Evolutionary conservation across 1,140 invertebrate species (phyloP), one percentile per base, ranked within the genome.

Genomic region (Bombus haemorrhoidalis): DNA sequence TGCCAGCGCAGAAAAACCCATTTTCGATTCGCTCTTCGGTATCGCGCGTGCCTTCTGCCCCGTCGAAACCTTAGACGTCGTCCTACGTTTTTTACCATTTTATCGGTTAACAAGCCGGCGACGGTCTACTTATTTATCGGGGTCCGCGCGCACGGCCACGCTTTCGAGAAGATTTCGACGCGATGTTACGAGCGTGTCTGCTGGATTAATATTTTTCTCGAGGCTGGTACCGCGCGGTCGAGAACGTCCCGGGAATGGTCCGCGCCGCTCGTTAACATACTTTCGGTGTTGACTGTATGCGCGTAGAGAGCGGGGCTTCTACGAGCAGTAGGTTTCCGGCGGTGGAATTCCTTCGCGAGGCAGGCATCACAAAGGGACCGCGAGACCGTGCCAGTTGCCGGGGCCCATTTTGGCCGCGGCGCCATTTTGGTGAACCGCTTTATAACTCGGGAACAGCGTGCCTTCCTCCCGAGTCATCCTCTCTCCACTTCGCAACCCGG

Each of bases 311-410:
- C 53, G 34, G 81, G 47, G 28, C 82, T 75, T 68, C 83, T 88
- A 90, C 88, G 89, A 88, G 83, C 81, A 88, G 83, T 91, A 89
- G 89, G 88, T 91, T 90, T 93, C 88, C 91, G 92, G 39, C 83
- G 88, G 69, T 91, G 88, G 90, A 92, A 92, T 93, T 92, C 91
- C 83, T 62, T 83, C 86, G 83, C 83, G 86, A 74, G 81, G 66
- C 73, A 41, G 74, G 41, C 53, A 83, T 86, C 83, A 91, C 91
- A 92, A 92, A 92, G 91, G 87, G 53, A 39, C 91, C 91, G 81
- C 81, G 47, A 10, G 57, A 32, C 28, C 62, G 72, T 37, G 66
- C 47, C 74, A 41, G 72, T 66, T 78, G 34, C 37, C 57, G 32
- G 22, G 39, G 57, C 73, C 80, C 64, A 66, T 76, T 71, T 76